phyloP scores from a whole-genome alignment of 2,888 invertebrate genomes.

The Lycocerus yunnanus region DNA sequence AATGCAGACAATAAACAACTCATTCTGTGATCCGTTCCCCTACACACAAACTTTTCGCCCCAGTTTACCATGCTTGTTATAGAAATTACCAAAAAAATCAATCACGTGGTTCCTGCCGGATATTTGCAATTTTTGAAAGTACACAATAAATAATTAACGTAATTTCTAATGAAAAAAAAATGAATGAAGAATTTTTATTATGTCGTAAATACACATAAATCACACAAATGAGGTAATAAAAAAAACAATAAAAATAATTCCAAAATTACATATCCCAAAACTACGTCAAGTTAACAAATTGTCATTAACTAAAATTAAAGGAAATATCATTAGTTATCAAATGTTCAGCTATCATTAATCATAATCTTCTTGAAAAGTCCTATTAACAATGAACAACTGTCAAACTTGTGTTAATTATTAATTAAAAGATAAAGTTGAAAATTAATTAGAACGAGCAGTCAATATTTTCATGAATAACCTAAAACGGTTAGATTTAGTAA shows the following conservation, averaged over 20 bases:
- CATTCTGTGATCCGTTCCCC: not conserved
- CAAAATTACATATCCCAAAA: not conserved
- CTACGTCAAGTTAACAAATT: not conserved
- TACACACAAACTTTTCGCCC: not conserved
- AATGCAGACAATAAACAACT: not conserved
- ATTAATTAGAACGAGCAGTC: conserved; percentile 9
- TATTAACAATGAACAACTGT: conserved; percentile 15
- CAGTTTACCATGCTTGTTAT: not conserved
- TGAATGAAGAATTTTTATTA: not conserved
- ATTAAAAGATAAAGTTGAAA: not conserved
- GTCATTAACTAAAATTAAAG: not conserved
- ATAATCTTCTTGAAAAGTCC: not conserved
- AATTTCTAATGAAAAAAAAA: not conserved
- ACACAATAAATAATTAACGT: not conserved
- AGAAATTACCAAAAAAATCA: not conserved
- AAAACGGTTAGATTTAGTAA: not conserved
- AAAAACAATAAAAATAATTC: not conserved
- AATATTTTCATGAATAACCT: not conserved
- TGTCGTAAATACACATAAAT: not conserved
- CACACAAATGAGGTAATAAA: not conserved
- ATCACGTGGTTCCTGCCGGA: not conserved
- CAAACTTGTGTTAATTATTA: conserved; percentile 9
- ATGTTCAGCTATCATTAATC: conserved; percentile 11
- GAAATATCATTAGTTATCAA: conserved; percentile 1
- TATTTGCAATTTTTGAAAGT: not conserved